These are phyloP conservation scores for Eupithecia abbreviata DNA, from an alignment of 2,888 invertebrate species.

Conservation along the genomic window DNA sequence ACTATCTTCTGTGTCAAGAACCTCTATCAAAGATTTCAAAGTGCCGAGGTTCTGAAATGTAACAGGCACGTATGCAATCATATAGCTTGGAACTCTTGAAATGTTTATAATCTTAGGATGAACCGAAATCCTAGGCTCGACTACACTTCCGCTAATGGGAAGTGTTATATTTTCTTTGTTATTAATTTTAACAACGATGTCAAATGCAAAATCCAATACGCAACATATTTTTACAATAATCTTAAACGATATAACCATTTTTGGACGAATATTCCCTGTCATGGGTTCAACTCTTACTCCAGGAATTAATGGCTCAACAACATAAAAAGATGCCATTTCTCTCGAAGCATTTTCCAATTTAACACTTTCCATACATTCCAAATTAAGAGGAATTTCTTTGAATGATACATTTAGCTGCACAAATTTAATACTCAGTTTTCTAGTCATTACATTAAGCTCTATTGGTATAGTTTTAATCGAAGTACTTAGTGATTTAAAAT, in stretches of 20 bases:
- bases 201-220: slow-evolving; percentile 70
- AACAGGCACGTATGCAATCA: slow-evolving; percentile 71
- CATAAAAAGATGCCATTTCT: slow-evolving; percentile 77
- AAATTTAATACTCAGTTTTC: slow-evolving; percentile 75
- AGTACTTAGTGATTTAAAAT: slow-evolving; percentile 58
- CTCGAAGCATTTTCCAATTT: slow-evolving; percentile 82
- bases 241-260: slow-evolving; percentile 75
- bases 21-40: slow-evolving; percentile 60
- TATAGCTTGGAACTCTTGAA: slow-evolving; percentile 73
- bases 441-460: slow-evolving; percentile 67
- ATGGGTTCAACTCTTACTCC: slow-evolving; percentile 80
- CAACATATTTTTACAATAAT: slow-evolving; percentile 74
- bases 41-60: slow-evolving; percentile 68
- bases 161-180: slow-evolving; percentile 74
- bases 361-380: slow-evolving; percentile 71
- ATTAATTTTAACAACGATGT: slow-evolving; percentile 71
- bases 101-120: slow-evolving; percentile 79
- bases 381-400: slow-evolving; percentile 74
- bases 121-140: slow-evolving; percentile 78
- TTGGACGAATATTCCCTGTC: slow-evolving; percentile 78
- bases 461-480: slow-evolving; percentile 55
- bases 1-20: slow-evolving; percentile 68
- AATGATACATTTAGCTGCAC: slow-evolving; percentile 64
- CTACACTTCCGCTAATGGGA: slow-evolving; percentile 74
- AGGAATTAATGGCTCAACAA: slow-evolving; percentile 76